Percentiles rank a stretch among this genome's conserved stretches.
Conservation (phyloP, 2,113 vertebrate species). For the Micronisus gabar region DNA sequence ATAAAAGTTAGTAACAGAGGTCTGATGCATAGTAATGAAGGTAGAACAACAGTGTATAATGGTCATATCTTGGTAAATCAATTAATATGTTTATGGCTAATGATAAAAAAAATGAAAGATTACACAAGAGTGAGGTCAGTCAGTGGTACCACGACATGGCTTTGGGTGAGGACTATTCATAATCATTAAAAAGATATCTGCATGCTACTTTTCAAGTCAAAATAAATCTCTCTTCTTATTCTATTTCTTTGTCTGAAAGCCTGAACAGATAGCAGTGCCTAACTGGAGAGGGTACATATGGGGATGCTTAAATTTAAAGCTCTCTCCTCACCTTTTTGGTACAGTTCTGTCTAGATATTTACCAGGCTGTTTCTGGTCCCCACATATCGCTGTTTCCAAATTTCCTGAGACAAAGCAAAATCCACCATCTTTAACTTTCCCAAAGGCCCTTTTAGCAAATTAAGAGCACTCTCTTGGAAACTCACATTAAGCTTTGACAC, state of each 20-base stretch:
- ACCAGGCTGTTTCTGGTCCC: not conserved
- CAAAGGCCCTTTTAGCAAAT: not conserved
- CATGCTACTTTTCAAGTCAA: not conserved
- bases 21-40: slow-evolving; percentile 38
- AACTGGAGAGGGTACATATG: not conserved
- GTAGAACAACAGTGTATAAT: not conserved
- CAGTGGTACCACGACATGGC: not conserved
- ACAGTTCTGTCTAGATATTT: not conserved
- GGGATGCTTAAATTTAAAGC: not conserved
- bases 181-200: not conserved
- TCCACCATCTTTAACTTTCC: not conserved
- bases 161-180: not conserved
- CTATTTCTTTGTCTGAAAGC: not conserved
- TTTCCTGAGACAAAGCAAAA: not conserved
- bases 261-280: not conserved
- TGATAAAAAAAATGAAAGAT: slow-evolving; percentile 16
- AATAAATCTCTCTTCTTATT: not conserved
- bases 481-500: not conserved
- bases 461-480: not conserved
- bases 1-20: slow-evolving; percentile 35
- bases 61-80: slow-evolving; percentile 39
- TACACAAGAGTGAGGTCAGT: not conserved
- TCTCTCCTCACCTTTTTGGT: not conserved
- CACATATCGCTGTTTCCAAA: not conserved
- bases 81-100: slow-evolving; percentile 39